Evolutionary conservation across 2,113 vertebrate species (phyloP).

Genomic region (Phylloscopus trochilus): DNA sequence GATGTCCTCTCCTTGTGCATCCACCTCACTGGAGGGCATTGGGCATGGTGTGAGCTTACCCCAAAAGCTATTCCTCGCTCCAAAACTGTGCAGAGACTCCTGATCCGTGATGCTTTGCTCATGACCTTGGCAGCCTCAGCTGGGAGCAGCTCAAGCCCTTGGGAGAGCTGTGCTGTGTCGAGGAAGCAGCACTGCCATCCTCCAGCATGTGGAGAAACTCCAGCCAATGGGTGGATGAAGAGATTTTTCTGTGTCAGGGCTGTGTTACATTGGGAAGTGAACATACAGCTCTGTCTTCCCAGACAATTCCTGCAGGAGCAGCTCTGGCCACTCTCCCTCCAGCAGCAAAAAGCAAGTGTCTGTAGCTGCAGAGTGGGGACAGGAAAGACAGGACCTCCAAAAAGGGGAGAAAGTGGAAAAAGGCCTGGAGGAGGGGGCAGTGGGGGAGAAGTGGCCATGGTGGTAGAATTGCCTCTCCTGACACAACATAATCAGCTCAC

Average conservation of each 20-base stretch:
- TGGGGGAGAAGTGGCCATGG: accelerated
- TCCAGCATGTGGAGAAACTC: background rate
- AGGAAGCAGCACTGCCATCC: background rate
- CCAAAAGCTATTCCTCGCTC: background rate
- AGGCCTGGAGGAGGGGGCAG: background rate
- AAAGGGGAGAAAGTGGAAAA: background rate
- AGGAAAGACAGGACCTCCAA: background rate
- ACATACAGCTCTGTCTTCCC: background rate
- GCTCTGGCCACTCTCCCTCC: background rate
- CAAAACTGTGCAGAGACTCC: background rate
- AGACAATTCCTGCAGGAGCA: background rate
- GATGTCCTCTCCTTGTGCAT: background rate
- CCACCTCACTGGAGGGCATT: accelerated
- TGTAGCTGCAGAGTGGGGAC: background rate
- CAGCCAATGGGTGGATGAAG: background rate
- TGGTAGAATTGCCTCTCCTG: background rate
- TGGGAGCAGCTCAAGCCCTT: background rate
- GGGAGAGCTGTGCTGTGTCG: background rate
- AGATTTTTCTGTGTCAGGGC: background rate
- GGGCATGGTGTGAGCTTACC: background rate
- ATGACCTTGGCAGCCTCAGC: background rate
- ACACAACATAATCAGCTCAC: background rate
- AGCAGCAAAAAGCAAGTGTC: background rate
- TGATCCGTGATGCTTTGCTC: accelerated
- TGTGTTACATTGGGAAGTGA: background rate